phyloP scores from a whole-genome alignment of 2,797 vertebrate species.

The Glossophaga mutica region DNA sequence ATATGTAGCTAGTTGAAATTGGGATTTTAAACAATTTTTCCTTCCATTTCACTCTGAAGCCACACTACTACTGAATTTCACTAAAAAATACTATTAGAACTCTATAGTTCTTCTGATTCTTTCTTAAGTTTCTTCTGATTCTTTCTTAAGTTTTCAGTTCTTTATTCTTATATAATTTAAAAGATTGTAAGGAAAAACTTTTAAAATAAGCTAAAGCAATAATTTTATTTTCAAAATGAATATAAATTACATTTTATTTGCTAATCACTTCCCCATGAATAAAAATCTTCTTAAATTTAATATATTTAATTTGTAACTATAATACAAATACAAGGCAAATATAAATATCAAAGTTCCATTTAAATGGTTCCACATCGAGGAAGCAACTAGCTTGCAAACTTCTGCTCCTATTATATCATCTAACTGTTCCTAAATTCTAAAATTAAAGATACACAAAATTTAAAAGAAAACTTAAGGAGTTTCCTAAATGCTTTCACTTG shows the following conservation, averaged over 20 bases:
- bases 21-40: neutral
- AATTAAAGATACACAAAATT: neutral
- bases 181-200: neutral
- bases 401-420: neutral
- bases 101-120: neutral
- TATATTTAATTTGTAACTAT: neutral
- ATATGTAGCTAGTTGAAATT: neutral
- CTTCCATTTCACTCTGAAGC: neutral
- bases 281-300: neutral
- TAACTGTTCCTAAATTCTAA: slow-evolving; percentile 1
- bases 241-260: neutral
- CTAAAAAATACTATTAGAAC: neutral
- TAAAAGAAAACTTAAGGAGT: neutral
- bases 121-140: neutral
- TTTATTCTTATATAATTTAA: neutral
- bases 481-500: neutral
- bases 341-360: neutral
- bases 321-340: neutral
- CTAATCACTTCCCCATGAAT: neutral
- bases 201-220: neutral
- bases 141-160: neutral
- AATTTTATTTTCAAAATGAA: slow-evolving; percentile 17
- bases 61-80: neutral
- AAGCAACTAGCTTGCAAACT: neutral
- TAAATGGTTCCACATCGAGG: neutral